Evolutionary conservation across 2,113 vertebrate genomes (phyloP).

Genomic region (Zapus hudsonius): DNA sequence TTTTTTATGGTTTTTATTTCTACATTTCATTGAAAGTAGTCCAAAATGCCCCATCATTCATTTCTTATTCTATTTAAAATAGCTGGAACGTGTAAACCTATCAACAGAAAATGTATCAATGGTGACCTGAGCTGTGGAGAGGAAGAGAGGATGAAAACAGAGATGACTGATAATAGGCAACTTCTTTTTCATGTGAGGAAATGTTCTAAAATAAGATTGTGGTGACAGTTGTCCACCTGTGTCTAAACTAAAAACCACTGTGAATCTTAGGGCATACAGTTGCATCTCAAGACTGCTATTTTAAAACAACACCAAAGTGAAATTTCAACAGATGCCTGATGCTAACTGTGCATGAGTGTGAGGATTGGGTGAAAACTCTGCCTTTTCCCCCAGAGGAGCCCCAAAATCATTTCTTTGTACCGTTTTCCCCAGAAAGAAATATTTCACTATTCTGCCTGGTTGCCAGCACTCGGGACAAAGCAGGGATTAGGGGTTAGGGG

Average conservation of each 20-base stretch:
- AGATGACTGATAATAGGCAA: background rate
- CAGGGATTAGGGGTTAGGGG: background rate
- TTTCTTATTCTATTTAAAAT: constrained; percentile 19
- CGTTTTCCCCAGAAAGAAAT: constrained; percentile 6
- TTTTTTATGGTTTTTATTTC: constrained; percentile 34
- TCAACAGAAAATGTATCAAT: background rate
- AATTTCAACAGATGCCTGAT: background rate
- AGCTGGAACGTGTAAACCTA: background rate
- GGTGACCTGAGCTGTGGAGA: background rate
- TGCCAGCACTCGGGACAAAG: background rate
- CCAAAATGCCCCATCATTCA: background rate
- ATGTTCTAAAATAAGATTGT: background rate
- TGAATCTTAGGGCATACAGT: constrained; percentile 3
- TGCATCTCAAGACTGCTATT: background rate
- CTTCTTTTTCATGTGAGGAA: background rate
- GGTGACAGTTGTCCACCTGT: background rate
- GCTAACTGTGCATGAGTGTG: background rate
- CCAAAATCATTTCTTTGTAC: background rate
- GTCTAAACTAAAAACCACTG: background rate
- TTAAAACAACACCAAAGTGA: constrained; percentile 45
- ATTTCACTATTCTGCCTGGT: background rate
- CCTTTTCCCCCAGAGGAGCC: background rate
- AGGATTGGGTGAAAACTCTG: background rate
- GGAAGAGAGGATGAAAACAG: background rate
- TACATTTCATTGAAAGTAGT: background rate